A percentile compares a stretch with the other conserved stretches of the same genome.
Evolutionary conservation across 2,113 vertebrate species (phyloP).

Genomic region (Rhegmatorhina hoffmannsi): DNA sequence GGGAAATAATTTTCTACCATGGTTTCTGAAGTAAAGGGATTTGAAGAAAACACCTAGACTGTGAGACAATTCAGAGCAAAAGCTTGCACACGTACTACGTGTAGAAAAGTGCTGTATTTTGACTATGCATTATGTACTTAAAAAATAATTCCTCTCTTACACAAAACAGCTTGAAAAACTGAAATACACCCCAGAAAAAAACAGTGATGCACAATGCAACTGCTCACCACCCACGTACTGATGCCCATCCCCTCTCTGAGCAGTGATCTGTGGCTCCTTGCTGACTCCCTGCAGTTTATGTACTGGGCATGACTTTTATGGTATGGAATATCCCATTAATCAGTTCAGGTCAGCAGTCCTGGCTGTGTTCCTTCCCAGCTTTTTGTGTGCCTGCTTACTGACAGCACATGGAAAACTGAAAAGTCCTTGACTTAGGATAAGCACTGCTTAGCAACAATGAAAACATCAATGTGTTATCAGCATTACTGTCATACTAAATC

Average conservation of each 20-base stretch:
- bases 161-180: neutral
- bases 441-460: neutral
- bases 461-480: neutral
- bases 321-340: neutral
- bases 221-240: neutral
- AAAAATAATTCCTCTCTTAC: neutral
- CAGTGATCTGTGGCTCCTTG: neutral
- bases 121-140: neutral
- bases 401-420: neutral
- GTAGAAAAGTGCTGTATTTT: neutral
- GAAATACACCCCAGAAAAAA: neutral
- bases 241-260: neutral
- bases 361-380: neutral
- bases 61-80: neutral
- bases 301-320: neutral
- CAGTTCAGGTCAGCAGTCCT: neutral
- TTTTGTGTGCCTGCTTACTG: neutral
- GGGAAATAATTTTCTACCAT: neutral
- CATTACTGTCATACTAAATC: neutral
- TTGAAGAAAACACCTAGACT: neutral
- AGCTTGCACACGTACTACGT: neutral
- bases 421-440: neutral
- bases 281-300: neutral
- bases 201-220: neutral
- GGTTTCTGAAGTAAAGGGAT: neutral